phyloP scores from a whole-genome alignment of 1,140 invertebrate genomes.

The Thaumetopoea pityocampa region DNA sequence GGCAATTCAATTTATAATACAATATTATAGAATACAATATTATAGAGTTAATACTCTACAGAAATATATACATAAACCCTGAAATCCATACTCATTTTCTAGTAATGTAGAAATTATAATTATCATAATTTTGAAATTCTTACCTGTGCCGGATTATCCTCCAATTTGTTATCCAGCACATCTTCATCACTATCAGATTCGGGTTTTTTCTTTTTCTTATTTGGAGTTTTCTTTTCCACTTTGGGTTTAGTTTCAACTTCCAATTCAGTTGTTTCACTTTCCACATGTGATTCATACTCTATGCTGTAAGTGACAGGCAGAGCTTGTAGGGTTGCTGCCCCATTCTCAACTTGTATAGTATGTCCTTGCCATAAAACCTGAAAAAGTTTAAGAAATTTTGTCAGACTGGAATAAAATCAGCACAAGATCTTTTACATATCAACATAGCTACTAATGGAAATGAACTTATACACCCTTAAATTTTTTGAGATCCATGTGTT shows the following conservation, averaged over 20 bases:
- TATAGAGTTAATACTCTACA: too few species aligned
- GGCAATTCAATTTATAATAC: too few species aligned
- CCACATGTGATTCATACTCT: conserved; percentile 56
- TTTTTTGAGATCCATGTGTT: too few species aligned
- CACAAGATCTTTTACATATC: too few species aligned
- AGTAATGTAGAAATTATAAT: too few species aligned
- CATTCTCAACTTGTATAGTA: conserved; percentile 77
- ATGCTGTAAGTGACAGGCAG: conserved; percentile 51
- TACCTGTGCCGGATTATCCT: conserved; percentile 71
- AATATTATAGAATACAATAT: too few species aligned
- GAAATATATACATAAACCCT: too few species aligned
- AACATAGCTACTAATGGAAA: too few species aligned
- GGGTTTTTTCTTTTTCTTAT: conserved; percentile 73
- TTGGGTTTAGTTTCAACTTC: conserved; percentile 69
- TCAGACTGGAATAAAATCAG: too few species aligned
- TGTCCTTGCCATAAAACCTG: conserved; percentile 80
- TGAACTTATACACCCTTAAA: too few species aligned
- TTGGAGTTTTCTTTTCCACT: conserved; percentile 65
- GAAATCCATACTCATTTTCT: too few species aligned
- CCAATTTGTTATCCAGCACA: conserved; percentile 69
- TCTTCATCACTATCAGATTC: conserved; percentile 73
- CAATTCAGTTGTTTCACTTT: conserved; percentile 44
- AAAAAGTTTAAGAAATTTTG: conserved; percentile 28
- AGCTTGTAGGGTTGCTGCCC: conserved; percentile 50
- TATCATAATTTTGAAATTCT: too few species aligned